These are phyloP conservation scores for Aphis gossypii DNA, from an alignment of 1,140 invertebrate species.

Conservation along the genomic window DNA sequence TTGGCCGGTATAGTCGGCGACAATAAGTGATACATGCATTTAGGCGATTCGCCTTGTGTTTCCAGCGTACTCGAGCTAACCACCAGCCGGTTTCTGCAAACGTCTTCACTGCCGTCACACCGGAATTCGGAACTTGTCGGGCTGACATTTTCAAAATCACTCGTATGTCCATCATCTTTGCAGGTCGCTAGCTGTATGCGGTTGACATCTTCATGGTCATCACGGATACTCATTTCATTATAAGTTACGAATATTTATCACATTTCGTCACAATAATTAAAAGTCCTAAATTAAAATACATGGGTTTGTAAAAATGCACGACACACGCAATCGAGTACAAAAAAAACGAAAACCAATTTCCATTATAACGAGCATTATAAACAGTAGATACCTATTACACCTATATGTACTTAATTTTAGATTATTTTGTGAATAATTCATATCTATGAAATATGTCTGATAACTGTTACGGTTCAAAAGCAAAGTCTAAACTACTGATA, in stretches of 20 bases:
- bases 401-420: background rate
- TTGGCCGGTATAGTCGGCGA: slow-evolving; percentile 25
- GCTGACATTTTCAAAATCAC: background rate
- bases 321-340: background rate
- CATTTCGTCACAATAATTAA: slow-evolving; percentile 35
- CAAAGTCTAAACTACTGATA: slow-evolving; percentile 2
- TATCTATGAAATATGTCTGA: slow-evolving; percentile 16
- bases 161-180: background rate
- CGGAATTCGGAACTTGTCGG: background rate
- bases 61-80: slow-evolving; percentile 43
- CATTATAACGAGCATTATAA: background rate
- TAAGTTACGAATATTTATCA: slow-evolving; percentile 27
- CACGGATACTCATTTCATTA: slow-evolving; percentile 52
- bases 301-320: background rate
- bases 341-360: background rate
- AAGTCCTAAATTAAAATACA: slow-evolving; percentile 31
- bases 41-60: slow-evolving; percentile 48
- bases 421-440: background rate
- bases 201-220: slow-evolving; percentile 35
- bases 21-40: slow-evolving; percentile 41
- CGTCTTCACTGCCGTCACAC: background rate
- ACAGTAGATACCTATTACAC: background rate
- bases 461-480: background rate
- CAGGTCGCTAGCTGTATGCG: background rate
- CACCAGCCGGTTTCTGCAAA: slow-evolving; percentile 28